A percentile compares a stretch with the other conserved stretches of the same genome.
phyloP scores from a whole-genome alignment of 37 sponge, comb jelly and placozoan species.

The Geodia barretti region DNA sequence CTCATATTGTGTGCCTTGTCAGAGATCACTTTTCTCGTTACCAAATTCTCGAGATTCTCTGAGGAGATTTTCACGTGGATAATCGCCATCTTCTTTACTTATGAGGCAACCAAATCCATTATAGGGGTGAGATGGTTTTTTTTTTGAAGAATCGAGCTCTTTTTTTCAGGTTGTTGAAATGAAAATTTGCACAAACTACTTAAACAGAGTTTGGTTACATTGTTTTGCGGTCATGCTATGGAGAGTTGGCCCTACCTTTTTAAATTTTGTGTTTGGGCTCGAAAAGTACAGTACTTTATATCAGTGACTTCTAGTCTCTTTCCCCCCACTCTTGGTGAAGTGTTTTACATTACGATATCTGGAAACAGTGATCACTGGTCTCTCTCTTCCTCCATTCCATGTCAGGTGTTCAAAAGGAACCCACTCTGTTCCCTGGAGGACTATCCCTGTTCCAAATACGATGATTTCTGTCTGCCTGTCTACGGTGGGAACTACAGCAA shows the following conservation, averaged over 20 bases:
- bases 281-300: too few species aligned
- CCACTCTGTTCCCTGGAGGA: constrained; percentile 42
- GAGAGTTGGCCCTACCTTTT: too few species aligned
- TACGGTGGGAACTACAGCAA: neutral
- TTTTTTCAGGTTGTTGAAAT: neutral
- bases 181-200: too few species aligned
- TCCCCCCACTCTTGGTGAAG: too few species aligned
- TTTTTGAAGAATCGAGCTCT: neutral
- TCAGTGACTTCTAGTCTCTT: too few species aligned
- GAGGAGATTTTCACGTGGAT: constrained; percentile 86
- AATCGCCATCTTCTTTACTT: constrained; percentile 65
- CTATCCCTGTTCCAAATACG: constrained; percentile 32
- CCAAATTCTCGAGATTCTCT: constrained; percentile 76
- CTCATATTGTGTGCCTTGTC: constrained; percentile 47
- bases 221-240: too few species aligned
- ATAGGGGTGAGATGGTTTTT: constrained; percentile 4
- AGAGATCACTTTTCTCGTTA: constrained; percentile 64
- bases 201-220: too few species aligned
- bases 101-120: constrained; percentile 50
- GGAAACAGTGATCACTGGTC: neutral
- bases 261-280: too few species aligned
- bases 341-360: too few species aligned
- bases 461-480: neutral
- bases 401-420: constrained; percentile 43
- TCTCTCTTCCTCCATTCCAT: neutral